Base-by-base conservation (phyloP, 1,140 invertebrate species). In the Elysia chlorotica region DNA sequence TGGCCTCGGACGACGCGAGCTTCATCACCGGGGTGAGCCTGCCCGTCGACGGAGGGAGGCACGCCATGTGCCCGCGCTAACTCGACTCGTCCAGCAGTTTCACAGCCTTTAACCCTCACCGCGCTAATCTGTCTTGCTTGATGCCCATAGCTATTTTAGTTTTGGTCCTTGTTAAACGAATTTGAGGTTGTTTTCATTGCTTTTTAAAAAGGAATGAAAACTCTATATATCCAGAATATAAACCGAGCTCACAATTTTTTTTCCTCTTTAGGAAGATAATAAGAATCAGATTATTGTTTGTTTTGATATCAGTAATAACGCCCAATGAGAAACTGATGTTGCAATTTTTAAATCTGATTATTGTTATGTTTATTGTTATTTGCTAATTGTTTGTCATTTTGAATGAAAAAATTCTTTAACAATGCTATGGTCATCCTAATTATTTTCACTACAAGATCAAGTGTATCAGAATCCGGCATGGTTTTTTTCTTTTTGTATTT, bases 21-120 rank as follows among this genome's bases (percentile, higher is more conserved):
- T 96, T 94, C 79, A 93, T 93, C 17, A 96, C 95, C 59, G 95
- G 94, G 19, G 92, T 89, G 5, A 92, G 90, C 65, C 71, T 96
- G 28, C 91, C 93, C 5, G 92, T 96, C 2, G 95, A 96, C 89
- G 95, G 95, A 35, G 94, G 94, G 4, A 87, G 93, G 73, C 92
- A 93, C 87, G 90, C 91, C 1, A 92, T 93, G 90, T 94, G 93
- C 78, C 93, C 93, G 48, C 89, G 93, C 80, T 94, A 91, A 61
- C n/a, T n/a, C n/a, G n/a, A n/a, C n/a, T n/a, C n/a, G n/a, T n/a
- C n/a, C n/a, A n/a, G n/a, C n/a, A n/a, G n/a, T n/a, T n/a, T n/a
- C n/a, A n/a, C n/a, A n/a, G n/a, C n/a, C n/a, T n/a, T n/a, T n/a
- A n/a, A n/a, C n/a, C n/a, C n/a, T n/a, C n/a, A n/a, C n/a, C n/a